A percentile compares a stretch with the other conserved stretches of the same genome.
Evolutionary conservation across 2,113 vertebrate species (phyloP).

Genomic region (Callipepla squamata): DNA sequence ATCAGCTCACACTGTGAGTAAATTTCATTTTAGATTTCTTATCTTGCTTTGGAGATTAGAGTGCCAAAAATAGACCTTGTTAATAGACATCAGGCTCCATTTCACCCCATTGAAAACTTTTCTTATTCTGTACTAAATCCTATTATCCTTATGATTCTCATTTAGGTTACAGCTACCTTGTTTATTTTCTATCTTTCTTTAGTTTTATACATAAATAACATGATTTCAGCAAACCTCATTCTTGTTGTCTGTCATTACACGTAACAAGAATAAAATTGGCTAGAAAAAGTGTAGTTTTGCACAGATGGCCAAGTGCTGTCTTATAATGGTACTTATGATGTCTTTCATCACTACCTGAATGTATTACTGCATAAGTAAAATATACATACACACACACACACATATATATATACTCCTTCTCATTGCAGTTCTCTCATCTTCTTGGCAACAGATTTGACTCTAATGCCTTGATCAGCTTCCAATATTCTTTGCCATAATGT

Average conservation of each 20-base stretch:
- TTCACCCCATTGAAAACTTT: not conserved
- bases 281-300: slow-evolving; percentile 15
- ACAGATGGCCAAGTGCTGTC: slow-evolving; percentile 40
- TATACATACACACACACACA: not conserved
- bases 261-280: slow-evolving; percentile 16
- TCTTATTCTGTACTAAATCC: not conserved
- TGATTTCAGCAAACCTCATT: slow-evolving; percentile 37
- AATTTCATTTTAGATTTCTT: slow-evolving; percentile 51
- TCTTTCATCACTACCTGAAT: slow-evolving; percentile 44
- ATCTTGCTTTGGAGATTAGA: slow-evolving; percentile 20
- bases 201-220: slow-evolving; percentile 45
- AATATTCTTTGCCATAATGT: not conserved
- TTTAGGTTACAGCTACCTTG: not conserved
- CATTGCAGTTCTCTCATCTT: not conserved
- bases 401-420: not conserved
- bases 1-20: slow-evolving; percentile 2
- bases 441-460: not conserved
- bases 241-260: slow-evolving; percentile 34
- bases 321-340: slow-evolving; percentile 9
- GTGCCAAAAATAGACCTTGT: slow-evolving; percentile 26
- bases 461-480: not conserved
- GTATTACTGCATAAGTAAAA: slow-evolving; percentile 23
- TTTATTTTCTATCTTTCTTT: slow-evolving; percentile 57
- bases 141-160: slow-evolving; percentile 53
- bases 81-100: slow-evolving; percentile 29